Evolutionary conservation across 2,113 vertebrate species (phyloP).

Genomic region (Callipepla squamata): DNA sequence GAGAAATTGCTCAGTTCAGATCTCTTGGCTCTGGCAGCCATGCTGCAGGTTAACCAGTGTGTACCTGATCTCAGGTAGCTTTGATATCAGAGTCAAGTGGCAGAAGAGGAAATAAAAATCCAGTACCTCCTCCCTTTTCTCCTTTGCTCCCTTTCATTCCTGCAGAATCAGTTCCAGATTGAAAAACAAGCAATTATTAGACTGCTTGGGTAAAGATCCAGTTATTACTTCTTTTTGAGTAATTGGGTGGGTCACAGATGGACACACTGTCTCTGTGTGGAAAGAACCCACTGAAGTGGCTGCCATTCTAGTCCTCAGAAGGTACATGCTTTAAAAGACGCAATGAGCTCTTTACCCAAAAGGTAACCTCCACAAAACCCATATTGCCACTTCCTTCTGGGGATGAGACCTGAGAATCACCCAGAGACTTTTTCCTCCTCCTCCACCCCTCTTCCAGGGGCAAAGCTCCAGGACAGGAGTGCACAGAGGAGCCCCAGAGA

Average conservation of each 20-base stretch:
- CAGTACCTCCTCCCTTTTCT: constrained; percentile 62
- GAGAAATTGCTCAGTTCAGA: background rate
- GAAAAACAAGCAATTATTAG: constrained; percentile 2
- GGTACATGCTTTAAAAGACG: background rate
- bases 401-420: background rate
- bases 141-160: constrained; percentile 62
- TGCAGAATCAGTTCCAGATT: constrained; percentile 33
- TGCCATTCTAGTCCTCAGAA: background rate
- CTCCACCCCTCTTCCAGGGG: background rate
- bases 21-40: accelerated
- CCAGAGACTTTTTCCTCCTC: background rate
- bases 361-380: background rate
- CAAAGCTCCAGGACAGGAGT: background rate
- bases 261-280: background rate
- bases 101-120: background rate
- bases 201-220: background rate
- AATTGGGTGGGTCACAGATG: background rate
- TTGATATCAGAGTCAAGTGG: background rate
- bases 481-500: accelerated
- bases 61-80: background rate
- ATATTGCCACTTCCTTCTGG: background rate
- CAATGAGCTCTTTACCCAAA: accelerated
- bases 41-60: background rate
- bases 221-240: background rate
- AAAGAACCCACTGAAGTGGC: background rate